phyloP scores from a whole-genome alignment of 2,797 vertebrate genomes.

The Enteromius viviparus region DNA sequence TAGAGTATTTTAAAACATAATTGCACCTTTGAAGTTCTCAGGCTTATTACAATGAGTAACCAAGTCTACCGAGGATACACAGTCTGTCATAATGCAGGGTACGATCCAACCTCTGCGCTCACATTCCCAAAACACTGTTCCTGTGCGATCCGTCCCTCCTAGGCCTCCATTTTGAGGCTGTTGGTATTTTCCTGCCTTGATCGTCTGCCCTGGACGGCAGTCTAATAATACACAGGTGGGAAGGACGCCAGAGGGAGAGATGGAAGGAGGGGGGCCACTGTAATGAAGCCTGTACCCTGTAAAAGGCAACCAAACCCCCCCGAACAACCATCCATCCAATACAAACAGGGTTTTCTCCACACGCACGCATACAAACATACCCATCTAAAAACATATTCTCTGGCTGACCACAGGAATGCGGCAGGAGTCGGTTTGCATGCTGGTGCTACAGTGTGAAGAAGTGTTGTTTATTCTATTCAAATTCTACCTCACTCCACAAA shows the following conservation, averaged over 20 bases:
- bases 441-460: conserved; percentile 63
- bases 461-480: conserved; percentile 56
- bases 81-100: conserved; percentile 9
- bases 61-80: neutral
- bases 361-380: conserved; percentile 40
- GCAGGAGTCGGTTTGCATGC: conserved; percentile 60
- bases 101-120: neutral
- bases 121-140: conserved; percentile 32
- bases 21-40: neutral
- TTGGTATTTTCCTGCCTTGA: conserved; percentile 63
- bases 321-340: conserved; percentile 71
- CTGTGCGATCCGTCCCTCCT: neutral
- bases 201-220: conserved; percentile 47
- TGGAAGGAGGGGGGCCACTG: conserved; percentile 75
- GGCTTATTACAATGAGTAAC: conserved; percentile 8
- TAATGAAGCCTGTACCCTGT: conserved; percentile 80
- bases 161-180: conserved; percentile 69
- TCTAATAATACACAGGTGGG: conserved; percentile 64
- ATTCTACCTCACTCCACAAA: conserved; percentile 6
- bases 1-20: conserved; percentile 16
- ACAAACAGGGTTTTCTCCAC: conserved; percentile 83
- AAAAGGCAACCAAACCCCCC: conserved; percentile 59
- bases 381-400: conserved; percentile 61
- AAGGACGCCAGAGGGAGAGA: conserved; percentile 37
- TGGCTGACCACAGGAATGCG: conserved; percentile 62